Conservation (phyloP, 2,113 vertebrate genomes). For the Tenebrosternarchus preto region DNA sequence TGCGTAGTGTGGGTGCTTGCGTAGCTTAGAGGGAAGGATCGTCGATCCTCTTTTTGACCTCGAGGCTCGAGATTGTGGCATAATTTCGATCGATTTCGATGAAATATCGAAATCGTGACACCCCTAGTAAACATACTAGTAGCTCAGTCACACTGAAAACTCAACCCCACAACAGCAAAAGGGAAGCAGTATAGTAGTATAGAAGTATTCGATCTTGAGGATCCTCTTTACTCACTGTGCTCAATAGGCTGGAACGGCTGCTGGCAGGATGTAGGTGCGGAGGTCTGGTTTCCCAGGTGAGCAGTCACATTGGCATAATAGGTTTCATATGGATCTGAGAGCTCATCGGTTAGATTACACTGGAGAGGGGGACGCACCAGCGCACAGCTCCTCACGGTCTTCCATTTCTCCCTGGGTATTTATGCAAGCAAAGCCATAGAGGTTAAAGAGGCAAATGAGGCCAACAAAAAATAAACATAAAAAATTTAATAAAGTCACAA, state of each 20-base stretch:
- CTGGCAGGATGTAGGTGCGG: rapidly evolving
- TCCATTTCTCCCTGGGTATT: neutral
- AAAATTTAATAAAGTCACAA: no score
- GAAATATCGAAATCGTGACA: no score
- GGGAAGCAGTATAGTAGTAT: no score
- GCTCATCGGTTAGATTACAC: slow-evolving; percentile 43
- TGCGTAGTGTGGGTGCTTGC: no score
- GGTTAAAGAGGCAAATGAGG: neutral
- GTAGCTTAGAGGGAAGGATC: no score
- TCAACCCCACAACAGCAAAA: no score
- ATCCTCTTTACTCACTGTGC: slow-evolving; percentile 33
- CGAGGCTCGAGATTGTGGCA: no score
- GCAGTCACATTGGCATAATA: slow-evolving; percentile 34
- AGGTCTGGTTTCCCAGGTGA: neutral
- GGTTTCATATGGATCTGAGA: neutral
- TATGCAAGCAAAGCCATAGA: neutral
- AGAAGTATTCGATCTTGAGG: no score
- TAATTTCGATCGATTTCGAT: no score
- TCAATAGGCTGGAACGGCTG: neutral
- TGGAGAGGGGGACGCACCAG: slow-evolving; percentile 7
- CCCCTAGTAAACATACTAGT: no score
- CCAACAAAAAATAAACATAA: neutral
- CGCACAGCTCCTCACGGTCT: slow-evolving; percentile 5
- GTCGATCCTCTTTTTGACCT: no score
- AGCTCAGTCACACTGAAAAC: no score